Base-by-base conservation (phyloP, 1,140 invertebrate genomes). In the Zaprionus inermis region DNA sequence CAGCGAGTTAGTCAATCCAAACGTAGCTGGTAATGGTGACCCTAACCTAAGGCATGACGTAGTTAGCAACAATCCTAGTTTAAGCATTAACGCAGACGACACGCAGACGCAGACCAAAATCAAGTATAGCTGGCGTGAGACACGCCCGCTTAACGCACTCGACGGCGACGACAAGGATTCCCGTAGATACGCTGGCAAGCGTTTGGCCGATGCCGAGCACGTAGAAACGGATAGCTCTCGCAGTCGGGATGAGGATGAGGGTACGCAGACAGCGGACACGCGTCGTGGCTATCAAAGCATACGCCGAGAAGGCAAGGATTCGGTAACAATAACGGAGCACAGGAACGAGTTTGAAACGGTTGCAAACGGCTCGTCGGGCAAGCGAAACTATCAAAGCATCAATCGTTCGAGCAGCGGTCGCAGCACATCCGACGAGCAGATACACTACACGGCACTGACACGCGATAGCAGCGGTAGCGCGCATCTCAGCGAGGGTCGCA, bases 41-140 rank as follows among this genome's bases (percentile, higher is more conserved):
- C 82, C 77, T 90, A 91, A 54, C 75, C 65, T 91, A 91, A 91
- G 75, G 86, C 90, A 91, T 90, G 86, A 79, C 51, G 71, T 88
- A 89, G 79, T 73, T 90, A 85, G 72, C 52, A 55, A 16, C 58
- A 49, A 5, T 49, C 51, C 56, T 91, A 91, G 36, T 73, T 81
- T 91, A 91, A 91, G 78, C 72, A 55, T 72, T 65, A 41, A 51
- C 54, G 54, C 67, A 54, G 58, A 68, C 18, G 12, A 55, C 9
- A 55, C 18, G 30, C 18, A 71, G 16, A 46, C 9, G 14, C 14
- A 58, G 18, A 73, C 36, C 22, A 72, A 79, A 20, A 28, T 30
- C 32, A 73, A 72, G 46, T 72, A 79, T 14, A 75, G 14, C 1
- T 76, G 38, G 51, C 36, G 20, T 49, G 10, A 4, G 5, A 10